Base-by-base conservation (phyloP, 2,888 invertebrate species). In the Drosophila diplacantha region DNA sequence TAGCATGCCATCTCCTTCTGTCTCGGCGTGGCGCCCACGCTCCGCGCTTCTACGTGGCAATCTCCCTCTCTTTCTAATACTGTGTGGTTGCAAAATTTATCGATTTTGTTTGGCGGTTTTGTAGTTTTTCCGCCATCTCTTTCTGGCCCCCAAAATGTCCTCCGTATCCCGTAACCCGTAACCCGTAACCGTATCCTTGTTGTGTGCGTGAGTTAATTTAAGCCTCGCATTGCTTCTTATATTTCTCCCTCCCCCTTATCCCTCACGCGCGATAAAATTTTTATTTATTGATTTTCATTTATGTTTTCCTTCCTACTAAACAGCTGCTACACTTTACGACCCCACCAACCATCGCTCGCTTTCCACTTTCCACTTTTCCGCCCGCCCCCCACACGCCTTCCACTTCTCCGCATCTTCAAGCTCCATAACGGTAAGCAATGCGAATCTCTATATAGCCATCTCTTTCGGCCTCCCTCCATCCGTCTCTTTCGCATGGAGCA, bases 241-340 rank as follows among this genome's bases (percentile, higher is more conserved):
- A 9, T 60, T 39, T 31, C 18, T 20, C 9, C 8, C 22, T 9
- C 32, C 22, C 35, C 9, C 24, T 22, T 37, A 2, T 7, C 39
- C 5, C n/a, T 18, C n/a, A 41, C 38, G 26, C n/a, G 69, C 71
- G 68, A 81, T 77, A 81, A 75, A 73, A 79, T 71, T 75, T 71
- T 56, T 77, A 79, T 77, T 81, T 77, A 77, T 77, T 81, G 77
- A 77, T 77, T 78, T 78, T 78, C 77, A 81, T 78, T 78, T 78
- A 78, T 78, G 76, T 46, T 69, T 69, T 65, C 54, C 81, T 72
- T 73, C 70, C 67, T 71, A 66, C 79, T 64, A 75, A 75, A 78
- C 81, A 81, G 79, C 81, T 77, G 79, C 69, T 69, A 71, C 79
- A 71, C 62, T 73, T 71, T 75, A 69, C 73, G 52, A 39, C 35